These are phyloP conservation scores for Decapterus maruadsi DNA, from an alignment of 2,797 vertebrate genomes.

Conservation along the genomic window DNA sequence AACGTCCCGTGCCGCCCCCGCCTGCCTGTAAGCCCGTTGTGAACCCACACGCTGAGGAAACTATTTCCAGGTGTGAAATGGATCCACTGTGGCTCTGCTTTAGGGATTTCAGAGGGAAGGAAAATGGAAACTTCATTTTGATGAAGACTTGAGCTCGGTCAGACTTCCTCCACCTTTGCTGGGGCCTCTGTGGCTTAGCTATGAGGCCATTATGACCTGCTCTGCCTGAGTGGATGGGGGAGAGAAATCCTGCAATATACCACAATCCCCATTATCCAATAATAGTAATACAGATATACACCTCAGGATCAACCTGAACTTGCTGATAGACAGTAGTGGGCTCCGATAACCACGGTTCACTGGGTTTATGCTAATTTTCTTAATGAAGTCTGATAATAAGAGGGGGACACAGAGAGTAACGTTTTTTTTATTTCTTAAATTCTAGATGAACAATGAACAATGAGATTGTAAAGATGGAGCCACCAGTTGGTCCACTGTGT, in stretches of 20 bases:
- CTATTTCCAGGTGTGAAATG: conserved; percentile 79
- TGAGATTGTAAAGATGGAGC: not conserved
- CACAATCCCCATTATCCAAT: conserved; percentile 50
- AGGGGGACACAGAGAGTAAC: not conserved
- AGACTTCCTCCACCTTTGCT: conserved; percentile 35
- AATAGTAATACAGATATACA: conserved; percentile 41
- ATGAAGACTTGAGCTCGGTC: conserved; percentile 62
- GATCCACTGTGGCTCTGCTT: conserved; percentile 56
- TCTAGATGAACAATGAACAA: not conserved
- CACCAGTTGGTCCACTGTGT: not conserved
- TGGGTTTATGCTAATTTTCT: not conserved
- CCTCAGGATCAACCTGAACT: conserved; percentile 29
- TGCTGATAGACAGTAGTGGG: conserved; percentile 30
- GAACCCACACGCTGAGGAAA: conserved; percentile 55
- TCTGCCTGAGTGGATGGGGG: conserved; percentile 21
- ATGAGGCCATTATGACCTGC: conserved; percentile 43
- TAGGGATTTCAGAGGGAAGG: conserved; percentile 58
- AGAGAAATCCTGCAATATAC: conserved; percentile 43
- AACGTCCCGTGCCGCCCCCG: conserved; percentile 41
- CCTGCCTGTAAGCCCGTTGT: conserved; percentile 34
- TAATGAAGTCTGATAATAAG: conserved; percentile 3
- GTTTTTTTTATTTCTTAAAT: not conserved
- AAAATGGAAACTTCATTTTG: conserved; percentile 68
- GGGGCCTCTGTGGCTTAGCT: conserved; percentile 38
- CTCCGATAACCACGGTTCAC: not conserved